Conservation (phyloP, 1,140 invertebrate genomes). For the Polypedilum vanderplanki region DNA sequence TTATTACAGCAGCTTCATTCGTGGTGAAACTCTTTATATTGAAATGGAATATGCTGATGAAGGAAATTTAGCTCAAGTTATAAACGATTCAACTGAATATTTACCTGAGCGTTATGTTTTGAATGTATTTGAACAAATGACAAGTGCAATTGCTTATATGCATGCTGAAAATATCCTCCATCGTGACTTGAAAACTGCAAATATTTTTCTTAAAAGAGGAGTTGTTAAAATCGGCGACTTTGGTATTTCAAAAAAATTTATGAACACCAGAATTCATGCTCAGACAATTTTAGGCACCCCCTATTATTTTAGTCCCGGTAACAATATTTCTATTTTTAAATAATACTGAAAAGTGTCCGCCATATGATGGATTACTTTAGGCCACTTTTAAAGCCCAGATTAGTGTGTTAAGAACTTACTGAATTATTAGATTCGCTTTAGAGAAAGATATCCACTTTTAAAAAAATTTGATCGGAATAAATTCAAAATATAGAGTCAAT, state of each 20-base stretch:
- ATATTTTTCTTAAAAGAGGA: conserved; percentile 64
- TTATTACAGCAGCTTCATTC: conserved; percentile 69
- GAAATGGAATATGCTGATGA: conserved; percentile 79
- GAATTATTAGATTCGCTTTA: too few species aligned
- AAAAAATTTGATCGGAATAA: too few species aligned
- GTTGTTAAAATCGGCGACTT: conserved; percentile 68
- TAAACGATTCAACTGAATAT: conserved; percentile 45
- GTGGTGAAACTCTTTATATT: conserved; percentile 64
- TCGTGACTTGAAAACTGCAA: conserved; percentile 69
- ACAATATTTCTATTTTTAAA: neutral
- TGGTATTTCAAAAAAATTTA: conserved; percentile 73
- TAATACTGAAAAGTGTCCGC: too few species aligned
- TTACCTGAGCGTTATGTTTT: conserved; percentile 56
- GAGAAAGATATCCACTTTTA: too few species aligned
- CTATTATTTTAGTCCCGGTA: conserved; percentile 63
- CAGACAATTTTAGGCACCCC: conserved; percentile 73
- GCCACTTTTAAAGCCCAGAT: too few species aligned
- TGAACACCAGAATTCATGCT: conserved; percentile 61
- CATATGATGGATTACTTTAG: too few species aligned
- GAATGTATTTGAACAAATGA: conserved; percentile 61
- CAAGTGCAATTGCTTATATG: conserved; percentile 62
- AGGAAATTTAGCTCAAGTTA: conserved; percentile 61
- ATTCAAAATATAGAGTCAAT: too few species aligned
- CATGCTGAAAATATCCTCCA: conserved; percentile 68
- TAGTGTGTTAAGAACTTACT: too few species aligned